A percentile compares a stretch with the other conserved stretches of the same genome.
Evolutionary conservation across 2,797 vertebrate genomes (phyloP).

Genomic region (Darevskia mixta): DNA sequence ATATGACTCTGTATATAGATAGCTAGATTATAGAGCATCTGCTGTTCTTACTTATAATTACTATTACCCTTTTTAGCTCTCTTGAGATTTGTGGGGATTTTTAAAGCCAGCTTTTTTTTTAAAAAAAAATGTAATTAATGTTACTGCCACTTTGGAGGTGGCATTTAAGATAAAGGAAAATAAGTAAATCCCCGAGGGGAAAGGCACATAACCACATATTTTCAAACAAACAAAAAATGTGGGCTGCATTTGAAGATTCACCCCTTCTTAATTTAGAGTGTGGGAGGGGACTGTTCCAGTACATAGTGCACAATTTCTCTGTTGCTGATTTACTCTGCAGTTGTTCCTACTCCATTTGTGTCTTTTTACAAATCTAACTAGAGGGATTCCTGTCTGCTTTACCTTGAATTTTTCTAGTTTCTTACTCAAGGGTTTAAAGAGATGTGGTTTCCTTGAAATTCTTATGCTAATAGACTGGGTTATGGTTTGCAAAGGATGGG

Average conservation of each 20-base stretch:
- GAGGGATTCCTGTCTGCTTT: not conserved
- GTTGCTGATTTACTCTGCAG: not conserved
- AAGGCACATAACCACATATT: slow-evolving; percentile 2
- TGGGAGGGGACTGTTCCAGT: not conserved
- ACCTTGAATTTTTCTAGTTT: not conserved
- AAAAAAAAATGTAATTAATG: slow-evolving; percentile 25
- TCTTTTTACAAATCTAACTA: not conserved
- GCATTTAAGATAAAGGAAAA: slow-evolving; percentile 28
- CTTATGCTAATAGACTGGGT: not conserved
- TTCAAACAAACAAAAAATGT: slow-evolving; percentile 32
- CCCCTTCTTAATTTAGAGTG: slow-evolving; percentile 27
- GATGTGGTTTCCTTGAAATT: not conserved
- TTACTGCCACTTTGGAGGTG: not conserved
- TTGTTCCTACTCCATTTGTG: not conserved
- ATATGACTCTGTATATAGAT: slow-evolving; percentile 12
- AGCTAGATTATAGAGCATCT: slow-evolving; percentile 5
- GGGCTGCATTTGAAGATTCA: not conserved
- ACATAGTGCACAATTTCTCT: not conserved
- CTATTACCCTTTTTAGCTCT: slow-evolving; percentile 14
- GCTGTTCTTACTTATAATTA: slow-evolving; percentile 22
- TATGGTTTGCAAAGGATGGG: slow-evolving; percentile 16
- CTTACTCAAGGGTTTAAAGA: not conserved
- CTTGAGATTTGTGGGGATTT: not conserved
- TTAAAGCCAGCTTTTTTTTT: not conserved
- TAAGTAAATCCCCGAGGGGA: not conserved